Conservation (phyloP, 2,113 vertebrate species). For the Erythrocercus mccallii region DNA sequence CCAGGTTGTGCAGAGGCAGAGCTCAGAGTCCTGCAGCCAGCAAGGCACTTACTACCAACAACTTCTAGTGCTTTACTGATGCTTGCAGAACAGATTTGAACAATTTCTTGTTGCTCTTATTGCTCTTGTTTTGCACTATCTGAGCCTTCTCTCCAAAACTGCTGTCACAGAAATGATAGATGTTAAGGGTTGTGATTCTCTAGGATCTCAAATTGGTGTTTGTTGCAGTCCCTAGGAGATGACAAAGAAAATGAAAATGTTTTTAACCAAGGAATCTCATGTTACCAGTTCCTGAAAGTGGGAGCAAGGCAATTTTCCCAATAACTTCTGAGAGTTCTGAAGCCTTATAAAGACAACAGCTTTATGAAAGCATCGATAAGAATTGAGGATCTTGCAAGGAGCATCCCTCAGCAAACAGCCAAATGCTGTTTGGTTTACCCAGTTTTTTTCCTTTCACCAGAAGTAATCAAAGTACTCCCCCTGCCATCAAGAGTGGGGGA, state of each 20-base stretch:
- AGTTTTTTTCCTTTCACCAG: neutral
- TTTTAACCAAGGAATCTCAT: neutral
- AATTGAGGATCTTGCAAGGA: neutral
- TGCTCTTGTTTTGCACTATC: accelerated
- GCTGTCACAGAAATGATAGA: neutral
- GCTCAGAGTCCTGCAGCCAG: neutral
- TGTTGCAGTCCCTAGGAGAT: neutral
- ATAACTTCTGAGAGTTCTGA: neutral
- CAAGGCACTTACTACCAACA: neutral
- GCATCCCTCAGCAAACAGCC: neutral
- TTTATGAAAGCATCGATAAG: neutral
- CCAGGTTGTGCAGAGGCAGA: neutral
- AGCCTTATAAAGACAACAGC: neutral
- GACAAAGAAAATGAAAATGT: neutral
- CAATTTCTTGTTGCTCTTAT: neutral
- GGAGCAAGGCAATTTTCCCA: neutral
- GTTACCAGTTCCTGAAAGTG: neutral
- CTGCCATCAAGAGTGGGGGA: neutral
- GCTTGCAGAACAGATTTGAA: neutral
- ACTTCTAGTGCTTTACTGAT: neutral
- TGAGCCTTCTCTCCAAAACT: neutral
- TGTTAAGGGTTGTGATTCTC: neutral
- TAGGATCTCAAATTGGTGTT: neutral
- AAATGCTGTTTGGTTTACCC: neutral
- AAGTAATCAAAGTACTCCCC: neutral